Evolutionary conservation across 2,888 invertebrate genomes (phyloP).

Genomic region (Sicus ferrugineus): DNA sequence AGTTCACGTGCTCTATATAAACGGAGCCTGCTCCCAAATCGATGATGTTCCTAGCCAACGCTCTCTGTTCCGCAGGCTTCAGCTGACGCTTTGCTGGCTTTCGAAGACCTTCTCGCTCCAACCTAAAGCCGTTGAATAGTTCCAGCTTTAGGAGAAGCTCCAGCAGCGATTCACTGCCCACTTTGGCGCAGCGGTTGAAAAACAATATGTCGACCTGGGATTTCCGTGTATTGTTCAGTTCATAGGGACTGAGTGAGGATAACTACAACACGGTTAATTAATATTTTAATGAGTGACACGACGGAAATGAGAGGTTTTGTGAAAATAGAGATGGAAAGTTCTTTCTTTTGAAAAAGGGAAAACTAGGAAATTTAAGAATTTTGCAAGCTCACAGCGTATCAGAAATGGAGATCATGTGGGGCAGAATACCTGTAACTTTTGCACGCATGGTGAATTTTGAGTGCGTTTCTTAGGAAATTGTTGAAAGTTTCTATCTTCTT

Average conservation of each 20-base stretch:
- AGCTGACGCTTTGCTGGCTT: constrained; percentile 87
- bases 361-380: too few relatives aligned
- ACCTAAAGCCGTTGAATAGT: constrained; percentile 74
- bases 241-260: constrained; percentile 73
- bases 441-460: too few relatives aligned
- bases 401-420: too few relatives aligned
- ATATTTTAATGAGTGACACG: too few relatives aligned
- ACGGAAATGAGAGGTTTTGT: too few relatives aligned
- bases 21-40: constrained; percentile 82
- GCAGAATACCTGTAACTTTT: too few relatives aligned
- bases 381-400: too few relatives aligned
- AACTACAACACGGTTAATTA: too few relatives aligned
- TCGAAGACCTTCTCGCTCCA: constrained; percentile 86
- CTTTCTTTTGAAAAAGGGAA: too few relatives aligned
- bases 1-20: constrained; percentile 90
- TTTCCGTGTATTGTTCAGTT: constrained; percentile 82
- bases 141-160: constrained; percentile 79
- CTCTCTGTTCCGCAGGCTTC: constrained; percentile 82
- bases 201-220: constrained; percentile 80
- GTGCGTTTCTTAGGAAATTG: too few relatives aligned
- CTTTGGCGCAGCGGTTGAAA: constrained; percentile 92
- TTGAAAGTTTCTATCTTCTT: too few relatives aligned
- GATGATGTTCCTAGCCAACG: constrained; percentile 77
- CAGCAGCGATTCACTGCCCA: constrained; percentile 91
- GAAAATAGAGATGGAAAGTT: too few relatives aligned